phyloP scores from a whole-genome alignment of 2,113 vertebrate genomes.

The Noturus placidus region DNA sequence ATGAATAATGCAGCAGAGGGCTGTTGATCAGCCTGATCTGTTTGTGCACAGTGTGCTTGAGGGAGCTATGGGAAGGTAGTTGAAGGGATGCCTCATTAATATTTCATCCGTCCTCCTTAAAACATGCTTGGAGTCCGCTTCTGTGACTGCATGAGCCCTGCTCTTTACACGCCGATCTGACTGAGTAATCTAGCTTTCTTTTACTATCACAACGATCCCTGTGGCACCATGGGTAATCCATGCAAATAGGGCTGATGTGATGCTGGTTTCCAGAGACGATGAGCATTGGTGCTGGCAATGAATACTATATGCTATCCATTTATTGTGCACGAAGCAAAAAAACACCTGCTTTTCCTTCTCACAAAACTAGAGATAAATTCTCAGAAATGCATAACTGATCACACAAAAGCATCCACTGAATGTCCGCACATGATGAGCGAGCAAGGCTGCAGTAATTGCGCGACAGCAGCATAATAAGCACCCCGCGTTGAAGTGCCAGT shows the following conservation, averaged over 20 bases:
- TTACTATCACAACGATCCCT: constrained; percentile 41
- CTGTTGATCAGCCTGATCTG: constrained; percentile 38
- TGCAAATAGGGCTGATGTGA: constrained; percentile 53
- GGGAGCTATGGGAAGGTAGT: constrained; percentile 12
- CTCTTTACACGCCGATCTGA: constrained; percentile 46
- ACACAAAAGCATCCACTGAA: background rate
- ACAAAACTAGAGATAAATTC: background rate
- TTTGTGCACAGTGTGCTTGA: constrained; percentile 28
- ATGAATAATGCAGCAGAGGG: constrained; percentile 41
- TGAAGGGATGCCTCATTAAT: constrained; percentile 51
- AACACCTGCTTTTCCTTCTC: constrained; percentile 37
- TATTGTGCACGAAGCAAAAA: background rate
- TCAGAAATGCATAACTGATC: background rate
- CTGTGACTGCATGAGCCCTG: constrained; percentile 1
- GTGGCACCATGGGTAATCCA: constrained; percentile 50
- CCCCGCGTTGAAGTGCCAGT: constrained; percentile 14
- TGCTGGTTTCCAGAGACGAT: constrained; percentile 47
- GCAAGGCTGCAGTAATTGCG: background rate
- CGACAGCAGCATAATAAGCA: background rate
- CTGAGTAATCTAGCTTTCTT: constrained; percentile 49
- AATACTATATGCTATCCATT: constrained; percentile 11
- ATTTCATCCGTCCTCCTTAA: constrained; percentile 46
- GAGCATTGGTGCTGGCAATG: background rate
- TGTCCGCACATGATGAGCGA: background rate
- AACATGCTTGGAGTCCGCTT: constrained; percentile 11